Conservation (phyloP, 2,113 vertebrate genomes). For the Scomber scombrus region DNA sequence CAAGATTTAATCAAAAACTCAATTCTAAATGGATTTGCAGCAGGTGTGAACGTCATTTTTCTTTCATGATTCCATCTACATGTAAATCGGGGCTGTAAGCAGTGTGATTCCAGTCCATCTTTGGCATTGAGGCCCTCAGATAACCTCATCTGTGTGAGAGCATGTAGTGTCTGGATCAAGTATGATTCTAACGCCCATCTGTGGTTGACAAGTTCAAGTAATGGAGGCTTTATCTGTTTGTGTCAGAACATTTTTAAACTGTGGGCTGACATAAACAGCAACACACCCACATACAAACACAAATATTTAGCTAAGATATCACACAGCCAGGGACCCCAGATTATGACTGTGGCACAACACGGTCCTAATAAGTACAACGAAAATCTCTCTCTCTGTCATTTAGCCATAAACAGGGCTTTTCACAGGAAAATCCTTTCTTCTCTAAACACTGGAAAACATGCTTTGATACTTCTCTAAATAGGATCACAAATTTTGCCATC, state of each 20-base stretch:
- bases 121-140: constrained; percentile 11
- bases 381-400: constrained; percentile 4
- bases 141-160: constrained; percentile 24
- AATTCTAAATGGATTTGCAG: constrained; percentile 14
- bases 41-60: constrained; percentile 5
- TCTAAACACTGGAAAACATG: constrained; percentile 1
- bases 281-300: background rate
- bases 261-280: background rate
- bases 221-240: constrained; percentile 20
- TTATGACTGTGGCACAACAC: background rate
- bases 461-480: constrained; percentile 12
- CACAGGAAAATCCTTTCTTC: constrained; percentile 8
- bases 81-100: constrained; percentile 29
- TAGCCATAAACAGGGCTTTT: background rate
- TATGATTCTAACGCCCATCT: constrained; percentile 17
- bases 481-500: constrained; percentile 10
- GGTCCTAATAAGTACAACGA: constrained; percentile 9
- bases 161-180: constrained; percentile 3
- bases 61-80: constrained; percentile 37
- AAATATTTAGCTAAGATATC: background rate
- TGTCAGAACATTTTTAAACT: background rate
- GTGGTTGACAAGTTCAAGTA: constrained; percentile 22
- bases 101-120: background rate
- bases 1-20: constrained; percentile 24
- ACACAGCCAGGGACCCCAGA: background rate